phyloP scores from a whole-genome alignment of 2,113 vertebrate genomes.

The Pagrus major region DNA sequence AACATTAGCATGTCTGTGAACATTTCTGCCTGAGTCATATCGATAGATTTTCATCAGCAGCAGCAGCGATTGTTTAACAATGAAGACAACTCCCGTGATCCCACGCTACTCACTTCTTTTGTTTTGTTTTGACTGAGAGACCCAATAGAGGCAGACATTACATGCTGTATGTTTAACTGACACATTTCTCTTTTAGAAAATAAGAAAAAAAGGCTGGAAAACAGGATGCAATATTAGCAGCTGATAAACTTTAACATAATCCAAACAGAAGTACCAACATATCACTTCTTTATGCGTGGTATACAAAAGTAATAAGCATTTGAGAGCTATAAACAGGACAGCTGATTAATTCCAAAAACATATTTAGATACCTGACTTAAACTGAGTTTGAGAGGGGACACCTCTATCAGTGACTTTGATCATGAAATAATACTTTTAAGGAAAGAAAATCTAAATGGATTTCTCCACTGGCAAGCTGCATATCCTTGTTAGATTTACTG shows the following conservation, averaged over 20 bases:
- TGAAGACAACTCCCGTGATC: too few species aligned
- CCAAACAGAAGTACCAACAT: not conserved
- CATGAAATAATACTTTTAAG: not conserved
- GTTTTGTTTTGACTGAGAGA: too few species aligned
- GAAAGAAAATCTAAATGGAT: not conserved
- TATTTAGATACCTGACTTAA: not conserved
- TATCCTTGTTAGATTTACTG: not conserved
- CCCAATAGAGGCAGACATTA: too few species aligned
- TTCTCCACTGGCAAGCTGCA: not conserved
- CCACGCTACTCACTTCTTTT: too few species aligned
- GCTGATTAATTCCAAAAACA: slow-evolving; percentile 14
- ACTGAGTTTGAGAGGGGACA: not conserved
- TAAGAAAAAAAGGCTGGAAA: not conserved
- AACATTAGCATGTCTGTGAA: too few species aligned
- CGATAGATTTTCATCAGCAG: too few species aligned
- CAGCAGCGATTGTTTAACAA: too few species aligned
- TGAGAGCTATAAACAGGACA: not conserved
- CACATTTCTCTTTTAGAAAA: not conserved
- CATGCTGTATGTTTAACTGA: too few species aligned
- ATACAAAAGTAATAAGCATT: slow-evolving; percentile 15
- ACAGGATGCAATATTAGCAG: slow-evolving; percentile 17
- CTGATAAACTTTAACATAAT: slow-evolving; percentile 2
- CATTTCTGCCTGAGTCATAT: too few species aligned
- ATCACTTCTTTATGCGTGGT: not conserved
- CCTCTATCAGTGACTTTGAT: not conserved